Evolutionary conservation across 2,113 vertebrate genomes (phyloP), one percentile per base, ranked within the genome.

Genomic region (Pogona vitticeps): DNA sequence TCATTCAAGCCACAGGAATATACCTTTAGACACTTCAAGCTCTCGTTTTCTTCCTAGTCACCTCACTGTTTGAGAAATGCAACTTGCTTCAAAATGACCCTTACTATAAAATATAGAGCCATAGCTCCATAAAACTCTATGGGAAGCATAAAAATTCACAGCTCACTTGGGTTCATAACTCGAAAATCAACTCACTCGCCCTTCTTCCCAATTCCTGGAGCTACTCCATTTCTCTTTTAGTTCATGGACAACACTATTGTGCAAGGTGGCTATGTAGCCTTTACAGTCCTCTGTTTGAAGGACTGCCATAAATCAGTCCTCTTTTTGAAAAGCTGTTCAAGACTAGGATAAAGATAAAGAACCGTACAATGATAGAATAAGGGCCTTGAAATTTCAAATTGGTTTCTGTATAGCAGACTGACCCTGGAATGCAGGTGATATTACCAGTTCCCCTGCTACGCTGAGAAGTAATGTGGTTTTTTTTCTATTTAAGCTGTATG

Each of bases 131-230:
- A 77, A 85, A 78, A 70, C 78, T 78, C 63, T 85, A 78, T 85
- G 84, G 46, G 83, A 58, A 23, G 18, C 61, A 77, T 85, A 78
- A 85, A 85, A 52, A 70, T 68, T 58, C 42, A 78, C 63, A 68
- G 42, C 63, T 78, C 42, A 28, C 61, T 68, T 77, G 61, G 76
- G n/a, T 77, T 68, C 28, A 28, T 70, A 85, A 70, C 61, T 26
- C 63, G 28, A 78, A 36, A n/a, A 67, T n/a, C 68, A 13, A 68
- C 56, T 38, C 56, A 67, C 9, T 33, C 67, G 36, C 52, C 42
- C 46, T 71, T 33, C 18, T 52, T 71, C 80, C 20, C 67, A 71
- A 75, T 12, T 28, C 56, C 21, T 83, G 20, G 3, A 80, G 28
- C 59, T 33, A 23, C n/a, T 70, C 4, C 0, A 46, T 76, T 75